Evolutionary conservation across 2,888 invertebrate species (phyloP).

Genomic region (Sceliomorpha sp.): DNA sequence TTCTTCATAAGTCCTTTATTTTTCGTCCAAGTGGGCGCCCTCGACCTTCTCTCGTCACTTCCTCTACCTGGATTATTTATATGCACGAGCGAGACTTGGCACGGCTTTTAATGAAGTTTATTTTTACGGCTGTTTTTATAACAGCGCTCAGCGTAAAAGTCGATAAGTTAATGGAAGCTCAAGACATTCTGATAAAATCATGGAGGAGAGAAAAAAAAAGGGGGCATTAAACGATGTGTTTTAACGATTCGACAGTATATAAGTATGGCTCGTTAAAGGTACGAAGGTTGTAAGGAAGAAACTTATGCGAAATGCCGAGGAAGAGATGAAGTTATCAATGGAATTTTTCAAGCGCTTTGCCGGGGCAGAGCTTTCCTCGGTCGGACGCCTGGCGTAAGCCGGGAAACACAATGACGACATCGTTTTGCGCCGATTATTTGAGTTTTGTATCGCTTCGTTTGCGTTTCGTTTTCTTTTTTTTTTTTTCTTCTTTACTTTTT

Average conservation of each 20-base stretch:
- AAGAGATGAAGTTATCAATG: conserved; percentile 18
- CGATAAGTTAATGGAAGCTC: conserved; percentile 41
- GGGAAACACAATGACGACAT: too few species aligned
- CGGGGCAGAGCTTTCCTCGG: conserved; percentile 18
- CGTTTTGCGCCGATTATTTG: too few species aligned
- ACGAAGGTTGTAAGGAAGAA: conserved; percentile 20
- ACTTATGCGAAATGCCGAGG: conserved; percentile 28
- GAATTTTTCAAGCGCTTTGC: conserved; percentile 28
- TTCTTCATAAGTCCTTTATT: conserved; percentile 62
- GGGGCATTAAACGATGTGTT: conserved; percentile 32
- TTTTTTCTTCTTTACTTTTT: conserved; percentile 1
- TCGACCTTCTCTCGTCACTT: conserved; percentile 39
- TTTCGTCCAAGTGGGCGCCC: conserved; percentile 54
- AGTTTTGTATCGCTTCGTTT: too few species aligned
- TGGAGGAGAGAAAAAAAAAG: conserved; percentile 18
- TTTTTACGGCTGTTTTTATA: conserved; percentile 31
- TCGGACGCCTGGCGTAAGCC: conserved; percentile 1
- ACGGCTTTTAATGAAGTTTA: conserved; percentile 40
- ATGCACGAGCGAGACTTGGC: conserved; percentile 15
- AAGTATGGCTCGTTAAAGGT: conserved; percentile 28
- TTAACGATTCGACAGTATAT: conserved; percentile 37
- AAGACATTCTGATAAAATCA: conserved; percentile 32
- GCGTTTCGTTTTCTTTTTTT: conserved; percentile 16
- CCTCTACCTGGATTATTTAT: conserved; percentile 32
- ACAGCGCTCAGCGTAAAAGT: conserved; percentile 31